Evolutionary conservation across 2,888 invertebrate species (phyloP).

Genomic region (Ichneumoninae sp.): DNA sequence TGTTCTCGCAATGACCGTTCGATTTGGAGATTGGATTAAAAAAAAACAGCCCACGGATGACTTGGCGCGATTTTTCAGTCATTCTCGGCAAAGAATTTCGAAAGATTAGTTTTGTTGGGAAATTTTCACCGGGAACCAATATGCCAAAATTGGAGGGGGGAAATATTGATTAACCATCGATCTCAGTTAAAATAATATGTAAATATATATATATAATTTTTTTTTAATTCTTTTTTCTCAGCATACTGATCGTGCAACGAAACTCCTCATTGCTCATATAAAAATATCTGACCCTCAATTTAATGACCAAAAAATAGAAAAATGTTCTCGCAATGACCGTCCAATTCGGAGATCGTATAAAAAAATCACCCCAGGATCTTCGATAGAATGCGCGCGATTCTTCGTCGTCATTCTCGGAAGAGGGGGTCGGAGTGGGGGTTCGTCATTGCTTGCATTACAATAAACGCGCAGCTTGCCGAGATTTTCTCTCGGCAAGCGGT

Average conservation of each 20-base stretch:
- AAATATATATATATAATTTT: no score
- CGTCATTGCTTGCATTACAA: constrained; percentile 37
- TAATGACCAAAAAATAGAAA: neutral
- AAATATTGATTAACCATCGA: no score
- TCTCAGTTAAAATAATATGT: no score
- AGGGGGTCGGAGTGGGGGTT: neutral
- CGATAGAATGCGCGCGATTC: constrained; percentile 22
- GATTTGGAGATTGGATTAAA: neutral
- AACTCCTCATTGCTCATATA: no score
- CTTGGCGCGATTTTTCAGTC: constrained; percentile 38
- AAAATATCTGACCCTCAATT: no score
- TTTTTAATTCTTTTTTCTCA: no score
- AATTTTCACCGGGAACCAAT: no score
- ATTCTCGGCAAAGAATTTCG: constrained; percentile 3
- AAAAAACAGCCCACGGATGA: neutral
- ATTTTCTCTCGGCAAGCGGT: constrained; percentile 66
- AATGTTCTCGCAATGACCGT: neutral
- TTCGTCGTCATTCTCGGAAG: constrained; percentile 36
- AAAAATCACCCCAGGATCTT: neutral
- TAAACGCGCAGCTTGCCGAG: constrained; percentile 51
- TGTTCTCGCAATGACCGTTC: neutral
- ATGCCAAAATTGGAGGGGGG: no score
- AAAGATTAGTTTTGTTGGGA: no score
- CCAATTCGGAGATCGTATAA: neutral
- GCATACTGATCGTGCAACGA: no score